phyloP scores from a whole-genome alignment of 2,888 invertebrate genomes.

The Zhuqinia jingwanae region DNA sequence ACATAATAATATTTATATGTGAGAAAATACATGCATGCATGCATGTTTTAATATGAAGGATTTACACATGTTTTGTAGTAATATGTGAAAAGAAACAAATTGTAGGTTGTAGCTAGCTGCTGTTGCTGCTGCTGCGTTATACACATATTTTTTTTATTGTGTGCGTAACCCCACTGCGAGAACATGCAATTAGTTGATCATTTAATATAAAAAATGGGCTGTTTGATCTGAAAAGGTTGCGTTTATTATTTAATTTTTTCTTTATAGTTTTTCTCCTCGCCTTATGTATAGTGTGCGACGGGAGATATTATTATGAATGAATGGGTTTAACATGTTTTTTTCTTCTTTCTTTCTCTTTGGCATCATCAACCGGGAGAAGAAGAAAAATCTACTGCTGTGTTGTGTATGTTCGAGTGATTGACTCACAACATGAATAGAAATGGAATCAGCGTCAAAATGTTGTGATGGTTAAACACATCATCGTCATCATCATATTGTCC shows the following conservation, averaged over 20 bases:
- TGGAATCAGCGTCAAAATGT: constrained; percentile 32
- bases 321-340: constrained; percentile 11
- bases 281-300: too few species aligned
- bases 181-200: constrained; percentile 66
- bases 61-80: not conserved
- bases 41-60: not conserved
- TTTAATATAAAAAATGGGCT: constrained; percentile 68
- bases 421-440: not conserved
- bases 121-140: constrained; percentile 5
- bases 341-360: constrained; percentile 9
- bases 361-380: not conserved
- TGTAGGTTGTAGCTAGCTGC: too few species aligned
- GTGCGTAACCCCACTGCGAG: constrained; percentile 63
- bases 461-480: not conserved
- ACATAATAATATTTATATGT: too few species aligned
- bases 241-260: not conserved
- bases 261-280: not conserved
- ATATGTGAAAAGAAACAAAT: constrained; percentile 57
- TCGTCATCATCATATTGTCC: constrained; percentile 12
- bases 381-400: not conserved
- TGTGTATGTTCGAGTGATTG: not conserved
- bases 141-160: constrained; percentile 29
- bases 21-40: not conserved
- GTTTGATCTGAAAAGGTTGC: constrained; percentile 58
- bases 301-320: constrained; percentile 1